Percentiles rank a stretch among this genome's conserved stretches.
These are phyloP conservation scores for Syrphus vitripennis DNA, from an alignment of 2,888 invertebrate species.

Conservation along the genomic window DNA sequence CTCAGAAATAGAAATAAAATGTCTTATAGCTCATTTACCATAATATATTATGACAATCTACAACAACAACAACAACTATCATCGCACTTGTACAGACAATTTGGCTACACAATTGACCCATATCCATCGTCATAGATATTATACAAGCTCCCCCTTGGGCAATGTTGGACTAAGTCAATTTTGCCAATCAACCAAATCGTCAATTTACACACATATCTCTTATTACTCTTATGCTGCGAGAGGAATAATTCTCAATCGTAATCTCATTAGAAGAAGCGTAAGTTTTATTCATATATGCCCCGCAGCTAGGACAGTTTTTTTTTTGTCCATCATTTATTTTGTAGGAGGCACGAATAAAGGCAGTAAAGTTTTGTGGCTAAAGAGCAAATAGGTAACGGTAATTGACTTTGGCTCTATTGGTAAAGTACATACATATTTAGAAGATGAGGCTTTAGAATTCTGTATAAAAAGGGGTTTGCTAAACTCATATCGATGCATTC, in stretches of 20 bases:
- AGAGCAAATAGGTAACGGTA: conserved; percentile 60
- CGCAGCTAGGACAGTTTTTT: conserved; percentile 30
- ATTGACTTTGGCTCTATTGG: conserved; percentile 40
- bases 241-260: conserved; percentile 53
- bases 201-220: not conserved
- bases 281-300: conserved; percentile 37
- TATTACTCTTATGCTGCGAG: conserved; percentile 12
- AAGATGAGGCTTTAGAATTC: conserved; percentile 26
- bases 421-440: not conserved
- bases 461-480: conserved; percentile 58
- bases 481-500: conserved; percentile 54
- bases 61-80: not conserved
- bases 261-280: conserved; percentile 55
- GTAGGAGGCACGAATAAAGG: conserved; percentile 31
- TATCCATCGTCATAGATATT: not conserved
- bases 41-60: not conserved
- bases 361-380: conserved; percentile 45
- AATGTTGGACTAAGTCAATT: conserved; percentile 21
- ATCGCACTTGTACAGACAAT: conserved; percentile 22
- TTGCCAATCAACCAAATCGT: conserved; percentile 51
- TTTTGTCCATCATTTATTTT: conserved; percentile 13
- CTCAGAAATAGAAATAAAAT: not conserved
- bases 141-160: not conserved
- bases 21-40: not conserved
- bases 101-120: conserved; percentile 36